A percentile compares a stretch with the other conserved stretches of the same genome.
phyloP scores from a whole-genome alignment of 2,888 invertebrate species.

The Dastarcus helophoroides region DNA sequence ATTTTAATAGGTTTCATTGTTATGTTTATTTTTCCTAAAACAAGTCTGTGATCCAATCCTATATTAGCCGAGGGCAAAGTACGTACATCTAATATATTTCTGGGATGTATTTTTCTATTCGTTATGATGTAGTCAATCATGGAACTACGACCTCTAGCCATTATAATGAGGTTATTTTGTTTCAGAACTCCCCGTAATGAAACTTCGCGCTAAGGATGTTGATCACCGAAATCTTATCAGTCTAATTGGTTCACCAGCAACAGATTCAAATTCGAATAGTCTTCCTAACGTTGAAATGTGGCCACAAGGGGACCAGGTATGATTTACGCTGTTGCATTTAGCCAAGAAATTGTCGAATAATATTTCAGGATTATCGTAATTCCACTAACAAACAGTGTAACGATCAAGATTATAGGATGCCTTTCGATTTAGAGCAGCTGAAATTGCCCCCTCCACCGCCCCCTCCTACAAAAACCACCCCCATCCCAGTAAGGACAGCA shows the following conservation, averaged over 20 bases:
- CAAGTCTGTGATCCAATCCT: too few species aligned
- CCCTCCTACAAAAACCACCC: conserved; percentile 31
- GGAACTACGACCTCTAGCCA: too few species aligned
- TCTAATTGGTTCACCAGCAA: conserved; percentile 57
- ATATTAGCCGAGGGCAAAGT: too few species aligned
- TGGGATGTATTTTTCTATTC: too few species aligned
- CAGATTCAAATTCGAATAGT: conserved; percentile 15
- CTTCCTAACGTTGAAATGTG: conserved; percentile 10
- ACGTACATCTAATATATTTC: too few species aligned
- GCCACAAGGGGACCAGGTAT: conserved; percentile 15
- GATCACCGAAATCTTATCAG: conserved; percentile 79
- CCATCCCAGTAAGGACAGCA: conserved; percentile 8
- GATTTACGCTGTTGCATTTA: not conserved
- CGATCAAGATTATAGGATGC: conserved; percentile 33
- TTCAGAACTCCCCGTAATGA: too few species aligned
- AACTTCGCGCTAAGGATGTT: conserved; percentile 61
- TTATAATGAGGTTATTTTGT: too few species aligned
- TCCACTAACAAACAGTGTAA: not conserved
- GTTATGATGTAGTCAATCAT: too few species aligned
- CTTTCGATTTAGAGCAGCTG: conserved; percentile 26
- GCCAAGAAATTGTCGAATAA: conserved; percentile 1
- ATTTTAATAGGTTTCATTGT: too few species aligned
- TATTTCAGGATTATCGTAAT: conserved; percentile 18
- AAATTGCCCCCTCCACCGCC: conserved; percentile 40
- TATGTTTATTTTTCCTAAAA: too few species aligned